Evolutionary conservation across 2,797 vertebrate species (phyloP), one percentile per base, ranked within the genome.

Genomic region (Propithecus perrieri): DNA sequence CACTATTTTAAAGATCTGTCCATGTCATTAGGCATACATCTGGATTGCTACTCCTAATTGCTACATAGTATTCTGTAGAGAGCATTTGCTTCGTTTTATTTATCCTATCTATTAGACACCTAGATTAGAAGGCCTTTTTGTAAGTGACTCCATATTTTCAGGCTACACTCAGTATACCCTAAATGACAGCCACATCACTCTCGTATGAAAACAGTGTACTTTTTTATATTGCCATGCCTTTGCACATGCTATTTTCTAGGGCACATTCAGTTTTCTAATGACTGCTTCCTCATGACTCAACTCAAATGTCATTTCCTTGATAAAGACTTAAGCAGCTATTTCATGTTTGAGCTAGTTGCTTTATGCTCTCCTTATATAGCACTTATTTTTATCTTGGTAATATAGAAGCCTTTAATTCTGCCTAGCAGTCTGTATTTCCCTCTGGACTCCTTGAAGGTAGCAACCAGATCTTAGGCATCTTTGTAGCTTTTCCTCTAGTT

Each of bases 1-100:
- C 46, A 57, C 24, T 84, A 2, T 80, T 93, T 81, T 81, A 94
- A 83, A 87, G 28, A 78, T 80, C 78, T 78, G 2, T 67, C 33
- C 53, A 0, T 41, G 8, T 74, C 75, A 53, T 9, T 38, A n/a
- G 24, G 26, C 48, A 5, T 41, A 48, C 5, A 26, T 43, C 20
- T 83, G 57, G 20, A 71, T 92, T 57, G 59, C 13, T 86, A 63
- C 41, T 91, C 33, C 48, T 76, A 85, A 61, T 63, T 76, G 67
- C 22, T 72, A 10, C 3, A n/a, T 72, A 48, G 26, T 30, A 59
- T 79, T 92, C 38, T 72, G 3, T 38, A 83, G 33, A 72, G 69
- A 95, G 10, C 28, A 83, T 80, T 71, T 93, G n/a, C 38, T 95
- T 81, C 26, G 33, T 74, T 93, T 93, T 81, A 74, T 88, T 93